Conservation (phyloP, 2,113 vertebrate genomes). For the Cavia porcellus region DNA sequence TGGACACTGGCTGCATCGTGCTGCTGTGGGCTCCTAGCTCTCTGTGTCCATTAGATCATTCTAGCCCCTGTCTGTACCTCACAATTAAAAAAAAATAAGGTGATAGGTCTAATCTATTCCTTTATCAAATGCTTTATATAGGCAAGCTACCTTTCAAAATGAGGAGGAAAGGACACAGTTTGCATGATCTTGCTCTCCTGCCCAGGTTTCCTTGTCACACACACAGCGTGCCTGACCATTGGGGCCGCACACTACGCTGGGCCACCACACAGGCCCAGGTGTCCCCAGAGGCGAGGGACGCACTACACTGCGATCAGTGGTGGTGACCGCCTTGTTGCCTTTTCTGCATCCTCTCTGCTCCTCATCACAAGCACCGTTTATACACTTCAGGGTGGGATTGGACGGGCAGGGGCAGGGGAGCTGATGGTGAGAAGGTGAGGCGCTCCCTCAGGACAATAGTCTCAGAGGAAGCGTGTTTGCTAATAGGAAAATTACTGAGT, state of each 20-base stretch:
- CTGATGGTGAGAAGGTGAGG: background rate
- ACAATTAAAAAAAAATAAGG: background rate
- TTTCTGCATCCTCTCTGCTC: background rate
- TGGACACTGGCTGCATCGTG: slow-evolving; percentile 70
- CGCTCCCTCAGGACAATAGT: too few species aligned
- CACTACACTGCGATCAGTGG: too few species aligned
- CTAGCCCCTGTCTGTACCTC: slow-evolving; percentile 75
- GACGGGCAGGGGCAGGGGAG: background rate
- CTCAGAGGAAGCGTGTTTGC: slow-evolving; percentile 6
- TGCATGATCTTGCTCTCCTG: background rate
- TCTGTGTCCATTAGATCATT: slow-evolving; percentile 84
- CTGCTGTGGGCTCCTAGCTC: slow-evolving; percentile 72
- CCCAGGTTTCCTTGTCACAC: background rate
- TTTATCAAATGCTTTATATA: slow-evolving; percentile 83
- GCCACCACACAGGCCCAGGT: background rate
- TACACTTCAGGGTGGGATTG: background rate
- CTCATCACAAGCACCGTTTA: background rate
- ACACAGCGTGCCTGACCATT: background rate
- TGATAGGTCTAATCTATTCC: slow-evolving; percentile 80
- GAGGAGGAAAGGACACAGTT: slow-evolving; percentile 56
- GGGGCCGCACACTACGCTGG: fast-evolving
- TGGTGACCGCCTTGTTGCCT: background rate
- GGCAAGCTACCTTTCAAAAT: slow-evolving; percentile 81
- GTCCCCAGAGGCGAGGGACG: background rate
- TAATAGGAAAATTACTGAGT: background rate